These are phyloP conservation scores for Eulithis testata DNA, from an alignment of 2,888 invertebrate genomes.

Conservation along the genomic window DNA sequence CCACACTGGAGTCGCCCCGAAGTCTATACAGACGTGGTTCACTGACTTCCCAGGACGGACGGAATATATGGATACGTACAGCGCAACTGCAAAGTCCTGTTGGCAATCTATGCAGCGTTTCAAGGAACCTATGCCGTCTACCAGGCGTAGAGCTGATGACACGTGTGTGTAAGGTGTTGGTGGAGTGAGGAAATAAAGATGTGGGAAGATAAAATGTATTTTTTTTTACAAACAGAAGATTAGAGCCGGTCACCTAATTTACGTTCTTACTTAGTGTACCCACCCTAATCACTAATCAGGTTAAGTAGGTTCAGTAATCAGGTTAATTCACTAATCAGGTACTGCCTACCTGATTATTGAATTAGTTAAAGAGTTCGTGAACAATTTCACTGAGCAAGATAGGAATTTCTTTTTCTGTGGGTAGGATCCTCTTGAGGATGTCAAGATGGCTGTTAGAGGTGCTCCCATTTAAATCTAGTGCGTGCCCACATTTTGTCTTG, in stretches of 20 bases:
- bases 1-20: constrained; percentile 75
- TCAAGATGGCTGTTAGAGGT: too few species aligned
- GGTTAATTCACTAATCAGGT: too few species aligned
- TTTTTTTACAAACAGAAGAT: background rate
- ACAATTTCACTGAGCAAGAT: too few species aligned
- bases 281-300: too few species aligned
- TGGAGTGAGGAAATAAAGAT: constrained; percentile 43
- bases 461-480: too few species aligned
- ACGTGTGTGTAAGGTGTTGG: constrained; percentile 63
- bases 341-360: too few species aligned
- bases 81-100: constrained; percentile 84
- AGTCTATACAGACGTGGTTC: constrained; percentile 80
- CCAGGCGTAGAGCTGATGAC: constrained; percentile 84
- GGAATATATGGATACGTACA: constrained; percentile 86
- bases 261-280: too few species aligned
- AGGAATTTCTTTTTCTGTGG: too few species aligned
- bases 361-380: too few species aligned
- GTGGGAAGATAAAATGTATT: constrained; percentile 58
- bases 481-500: background rate
- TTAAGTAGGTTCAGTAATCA: too few species aligned
- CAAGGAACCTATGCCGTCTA: constrained; percentile 86
- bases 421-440: too few species aligned
- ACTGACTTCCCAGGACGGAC: constrained; percentile 84
- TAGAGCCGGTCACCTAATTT: too few species aligned
- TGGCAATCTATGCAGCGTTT: constrained; percentile 86